Conservation (phyloP, 1,140 invertebrate genomes). For the Cepaea nemoralis region DNA sequence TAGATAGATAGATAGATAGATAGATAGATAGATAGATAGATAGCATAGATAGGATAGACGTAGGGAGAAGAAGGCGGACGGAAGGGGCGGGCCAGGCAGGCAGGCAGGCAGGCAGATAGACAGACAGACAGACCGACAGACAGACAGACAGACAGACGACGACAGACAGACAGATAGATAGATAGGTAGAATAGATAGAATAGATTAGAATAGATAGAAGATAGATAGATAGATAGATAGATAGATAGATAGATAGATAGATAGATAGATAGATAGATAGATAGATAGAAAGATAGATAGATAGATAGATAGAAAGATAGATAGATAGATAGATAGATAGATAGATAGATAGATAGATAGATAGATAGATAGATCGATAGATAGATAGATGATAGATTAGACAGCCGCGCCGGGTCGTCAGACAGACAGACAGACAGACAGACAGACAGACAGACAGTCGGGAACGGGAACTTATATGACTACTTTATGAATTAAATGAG, state of each 20-base stretch:
- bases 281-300: background rate
- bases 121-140: background rate
- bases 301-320: background rate
- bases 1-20: no score
- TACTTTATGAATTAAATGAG: no score
- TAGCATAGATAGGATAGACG: no score
- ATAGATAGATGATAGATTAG: no score
- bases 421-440: no score
- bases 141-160: background rate
- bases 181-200: background rate
- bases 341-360: background rate
- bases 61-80: no score
- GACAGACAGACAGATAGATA: background rate
- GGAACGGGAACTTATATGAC: no score
- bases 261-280: slow-evolving; percentile 4
- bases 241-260: background rate
- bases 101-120: background rate
- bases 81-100: no score
- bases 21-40: no score
- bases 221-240: slow-evolving; percentile 8
- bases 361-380: no score
- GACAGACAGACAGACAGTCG: no score
- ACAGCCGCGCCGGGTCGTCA: no score
- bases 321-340: background rate
- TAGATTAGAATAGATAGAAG: background rate